Conservation (phyloP, 2,888 invertebrate species). For the Acanthosepion esculentum region DNA sequence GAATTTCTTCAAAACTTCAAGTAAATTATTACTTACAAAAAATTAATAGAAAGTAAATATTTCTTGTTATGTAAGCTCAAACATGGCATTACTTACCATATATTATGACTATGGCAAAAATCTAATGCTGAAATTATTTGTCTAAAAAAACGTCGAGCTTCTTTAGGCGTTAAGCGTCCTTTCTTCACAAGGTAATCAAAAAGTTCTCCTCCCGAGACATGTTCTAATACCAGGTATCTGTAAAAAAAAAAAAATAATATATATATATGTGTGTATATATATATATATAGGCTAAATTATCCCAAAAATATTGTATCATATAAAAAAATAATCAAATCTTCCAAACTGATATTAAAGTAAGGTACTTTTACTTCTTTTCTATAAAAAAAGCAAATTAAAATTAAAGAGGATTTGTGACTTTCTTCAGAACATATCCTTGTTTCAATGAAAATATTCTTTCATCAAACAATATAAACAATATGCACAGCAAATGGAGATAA, state of each 20-base stretch:
- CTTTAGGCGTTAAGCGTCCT: constrained; percentile 96
- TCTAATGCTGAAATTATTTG: constrained; percentile 99
- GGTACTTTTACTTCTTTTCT: background rate
- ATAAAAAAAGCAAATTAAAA: no score
- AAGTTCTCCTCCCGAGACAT: constrained; percentile 98
- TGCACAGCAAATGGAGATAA: no score
- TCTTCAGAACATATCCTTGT: no score
- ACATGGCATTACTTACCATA: constrained; percentile 84
- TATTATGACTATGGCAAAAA: constrained; percentile 99
- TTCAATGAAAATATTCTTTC: no score
- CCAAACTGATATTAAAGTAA: background rate
- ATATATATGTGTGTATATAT: no score
- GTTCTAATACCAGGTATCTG: constrained; percentile 97
- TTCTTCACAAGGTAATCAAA: constrained; percentile 99
- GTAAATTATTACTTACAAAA: background rate
- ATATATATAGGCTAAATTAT: background rate
- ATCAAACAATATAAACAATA: no score
- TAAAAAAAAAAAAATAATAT: constrained; percentile 51
- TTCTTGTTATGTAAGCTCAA: background rate
- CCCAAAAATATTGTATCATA: background rate
- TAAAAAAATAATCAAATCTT: background rate
- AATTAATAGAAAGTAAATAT: background rate
- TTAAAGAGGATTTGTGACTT: no score
- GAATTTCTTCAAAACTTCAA: background rate
- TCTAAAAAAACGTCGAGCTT: constrained; percentile 95